Evolutionary conservation across 1,140 invertebrate genomes (phyloP), one percentile per base, ranked within the genome.

Genomic region (Camponotus floridanus): DNA sequence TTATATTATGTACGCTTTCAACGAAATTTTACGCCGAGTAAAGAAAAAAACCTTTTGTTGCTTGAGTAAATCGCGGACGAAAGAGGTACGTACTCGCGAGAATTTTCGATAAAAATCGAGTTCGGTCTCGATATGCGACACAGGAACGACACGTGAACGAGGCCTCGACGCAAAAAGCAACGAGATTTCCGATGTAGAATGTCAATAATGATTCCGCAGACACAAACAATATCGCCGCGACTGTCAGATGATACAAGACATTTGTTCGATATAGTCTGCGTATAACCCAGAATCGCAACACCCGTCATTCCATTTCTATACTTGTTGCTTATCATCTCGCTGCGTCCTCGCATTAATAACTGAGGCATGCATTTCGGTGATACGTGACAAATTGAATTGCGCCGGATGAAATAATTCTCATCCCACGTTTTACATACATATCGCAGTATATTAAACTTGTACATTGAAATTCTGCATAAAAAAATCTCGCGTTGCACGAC

Each of bases 221-320:
- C 57, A 78, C 85, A 87, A 48, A 55, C 9, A 74, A 26, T 90
- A 89, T 89, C 87, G 39, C n/a, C 73, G 64, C 33, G 48, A 31
- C 55, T 88, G 85, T 79, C 73, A 76, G 59, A 65, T 48, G 26
- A 64, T 8, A 45, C 31, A n/a, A 84, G 61, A 87, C 59, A 67
- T 76, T 76, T 87, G 62, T 78, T 86, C 83, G 68, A 88, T 88
- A 85, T 31, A 80, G 73, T 76, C 68, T 26, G 74, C 48, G 15
- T 18, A 18, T 70, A 70, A 80, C 26, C 45, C 9, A 59, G 62
- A 80, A 88, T 78, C 48, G 36, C 36, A 9, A 45, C 48, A 51
- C 11, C 18, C 7, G 31, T 9, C n/a, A 26, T 57, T 31, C 18
- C 18, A 45, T 45, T 71, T 61, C 39, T 74, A 51, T 2, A 81